phyloP scores from a whole-genome alignment of 2,797 vertebrate genomes.

The Platalea minor region DNA sequence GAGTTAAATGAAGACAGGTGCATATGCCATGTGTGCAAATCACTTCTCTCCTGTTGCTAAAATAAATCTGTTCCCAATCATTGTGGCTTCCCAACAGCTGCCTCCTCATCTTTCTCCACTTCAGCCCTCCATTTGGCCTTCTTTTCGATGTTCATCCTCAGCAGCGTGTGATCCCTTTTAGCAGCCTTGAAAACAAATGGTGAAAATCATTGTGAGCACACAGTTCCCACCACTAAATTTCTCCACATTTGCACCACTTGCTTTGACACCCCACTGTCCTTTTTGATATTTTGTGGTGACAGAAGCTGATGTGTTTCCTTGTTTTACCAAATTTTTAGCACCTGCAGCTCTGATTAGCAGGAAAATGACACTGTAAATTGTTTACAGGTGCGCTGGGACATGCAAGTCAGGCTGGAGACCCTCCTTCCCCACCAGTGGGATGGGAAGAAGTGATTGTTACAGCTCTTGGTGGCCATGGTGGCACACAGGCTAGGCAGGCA shows the following conservation, averaged over 20 bases:
- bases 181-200: conserved; percentile 28
- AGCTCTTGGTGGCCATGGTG: not conserved
- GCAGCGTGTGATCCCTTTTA: conserved; percentile 11
- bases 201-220: not conserved
- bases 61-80: not conserved
- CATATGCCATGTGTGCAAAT: not conserved
- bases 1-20: not conserved
- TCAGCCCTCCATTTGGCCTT: conserved; percentile 48
- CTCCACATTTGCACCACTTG: not conserved
- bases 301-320: not conserved
- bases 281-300: not conserved
- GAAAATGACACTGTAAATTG: not conserved
- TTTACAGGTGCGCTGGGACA: not conserved
- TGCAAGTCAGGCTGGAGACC: not conserved
- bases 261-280: not conserved
- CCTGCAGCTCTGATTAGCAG: not conserved
- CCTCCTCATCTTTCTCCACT: not conserved
- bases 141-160: conserved; percentile 41
- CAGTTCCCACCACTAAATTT: not conserved
- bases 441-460: not conserved
- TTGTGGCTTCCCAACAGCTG: not conserved
- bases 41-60: not conserved
- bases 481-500: rapidly evolving
- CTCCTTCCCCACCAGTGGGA: not conserved
- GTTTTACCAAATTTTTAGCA: not conserved